Evolutionary conservation across 2,113 vertebrate species (phyloP).

Genomic region (Grantiella picta): DNA sequence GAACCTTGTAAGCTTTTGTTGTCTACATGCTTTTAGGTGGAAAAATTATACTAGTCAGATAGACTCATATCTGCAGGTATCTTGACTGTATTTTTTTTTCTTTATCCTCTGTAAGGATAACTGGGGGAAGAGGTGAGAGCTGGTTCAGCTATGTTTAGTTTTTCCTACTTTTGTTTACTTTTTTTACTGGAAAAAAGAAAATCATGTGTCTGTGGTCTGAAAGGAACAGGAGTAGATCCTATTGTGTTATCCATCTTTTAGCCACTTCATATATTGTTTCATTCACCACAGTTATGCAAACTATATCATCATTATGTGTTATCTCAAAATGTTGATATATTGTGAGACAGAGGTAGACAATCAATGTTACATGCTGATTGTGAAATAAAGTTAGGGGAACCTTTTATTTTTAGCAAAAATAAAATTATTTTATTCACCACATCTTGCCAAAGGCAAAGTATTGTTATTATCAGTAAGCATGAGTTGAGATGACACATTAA

Average conservation of each 20-base stretch:
- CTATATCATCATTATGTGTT: not conserved
- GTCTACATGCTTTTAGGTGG: not conserved
- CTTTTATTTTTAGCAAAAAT: not conserved
- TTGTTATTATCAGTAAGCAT: not conserved
- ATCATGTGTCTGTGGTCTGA: fast-evolving
- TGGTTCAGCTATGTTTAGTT: not conserved
- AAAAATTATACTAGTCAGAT: not conserved
- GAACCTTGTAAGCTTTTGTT: not conserved
- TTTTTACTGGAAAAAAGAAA: not conserved
- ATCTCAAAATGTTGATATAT: not conserved
- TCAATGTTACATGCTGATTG: not conserved
- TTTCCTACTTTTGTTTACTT: not conserved
- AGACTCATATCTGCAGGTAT: not conserved
- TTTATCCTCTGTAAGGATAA: not conserved
- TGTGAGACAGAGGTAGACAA: not conserved
- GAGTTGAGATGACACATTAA: not conserved
- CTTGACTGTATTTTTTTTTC: not conserved
- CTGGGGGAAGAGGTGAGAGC: not conserved
- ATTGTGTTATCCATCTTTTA: not conserved
- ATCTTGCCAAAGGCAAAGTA: not conserved
- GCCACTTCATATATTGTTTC: not conserved
- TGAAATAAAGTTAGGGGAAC: not conserved
- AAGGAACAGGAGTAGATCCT: not conserved
- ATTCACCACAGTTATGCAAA: not conserved
- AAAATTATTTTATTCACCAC: not conserved